phyloP scores from a whole-genome alignment of 2,113 vertebrate species.

The Neolamprologus kungweensis region DNA sequence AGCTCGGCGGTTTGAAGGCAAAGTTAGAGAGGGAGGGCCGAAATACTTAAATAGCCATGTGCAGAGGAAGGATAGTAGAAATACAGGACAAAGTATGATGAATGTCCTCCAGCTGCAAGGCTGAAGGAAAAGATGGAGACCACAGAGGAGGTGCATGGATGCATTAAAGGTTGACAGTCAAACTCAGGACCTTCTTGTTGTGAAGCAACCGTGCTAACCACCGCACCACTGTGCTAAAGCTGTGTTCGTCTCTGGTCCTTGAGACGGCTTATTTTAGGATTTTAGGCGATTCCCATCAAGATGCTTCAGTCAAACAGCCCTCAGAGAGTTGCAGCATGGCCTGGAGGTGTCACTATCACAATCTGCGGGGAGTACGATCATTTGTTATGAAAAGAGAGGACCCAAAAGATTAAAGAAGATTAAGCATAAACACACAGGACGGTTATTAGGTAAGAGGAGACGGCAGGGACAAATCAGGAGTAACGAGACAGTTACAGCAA shows the following conservation, averaged over 20 bases:
- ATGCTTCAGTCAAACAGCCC: neutral
- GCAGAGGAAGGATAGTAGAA: rapidly evolving
- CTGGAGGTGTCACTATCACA: neutral
- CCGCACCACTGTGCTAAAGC: neutral
- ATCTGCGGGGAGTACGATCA: rapidly evolving
- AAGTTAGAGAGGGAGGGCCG: rapidly evolving
- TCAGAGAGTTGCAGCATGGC: neutral
- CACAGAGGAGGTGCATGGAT: neutral
- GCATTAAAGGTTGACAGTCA: neutral
- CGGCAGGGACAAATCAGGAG: neutral
- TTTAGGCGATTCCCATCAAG: neutral
- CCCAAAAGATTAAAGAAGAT: neutral
- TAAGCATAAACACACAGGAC: neutral
- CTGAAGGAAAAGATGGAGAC: neutral
- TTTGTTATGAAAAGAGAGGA: neutral
- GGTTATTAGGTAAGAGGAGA: neutral
- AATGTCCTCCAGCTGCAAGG: neutral
- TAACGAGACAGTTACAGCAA: neutral
- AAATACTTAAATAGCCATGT: neutral
- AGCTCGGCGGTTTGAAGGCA: rapidly evolving
- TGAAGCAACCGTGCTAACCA: neutral
- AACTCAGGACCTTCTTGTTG: neutral
- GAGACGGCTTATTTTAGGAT: neutral
- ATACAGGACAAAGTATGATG: neutral
- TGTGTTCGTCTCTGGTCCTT: rapidly evolving